Conservation (phyloP, 2,888 invertebrate genomes). For the Ecdyonurus torrentis region DNA sequence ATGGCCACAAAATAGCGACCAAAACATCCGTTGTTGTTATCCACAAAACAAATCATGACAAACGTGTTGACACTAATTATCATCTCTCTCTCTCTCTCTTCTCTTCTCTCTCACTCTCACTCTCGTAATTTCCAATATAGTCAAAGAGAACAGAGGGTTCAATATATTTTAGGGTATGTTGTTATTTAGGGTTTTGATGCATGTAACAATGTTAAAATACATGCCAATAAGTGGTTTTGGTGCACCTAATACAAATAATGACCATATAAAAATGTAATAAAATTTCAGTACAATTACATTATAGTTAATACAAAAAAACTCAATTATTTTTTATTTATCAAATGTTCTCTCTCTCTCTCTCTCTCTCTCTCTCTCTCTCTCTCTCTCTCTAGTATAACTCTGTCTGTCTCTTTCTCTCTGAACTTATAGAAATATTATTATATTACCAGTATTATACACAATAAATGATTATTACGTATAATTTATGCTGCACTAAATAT, state of each 20-base stretch:
- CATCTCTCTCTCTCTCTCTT: no score
- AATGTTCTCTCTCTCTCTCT: not conserved
- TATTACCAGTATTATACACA: no score
- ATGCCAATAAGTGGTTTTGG: not conserved
- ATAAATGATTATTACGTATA: no score
- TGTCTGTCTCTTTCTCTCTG: no score
- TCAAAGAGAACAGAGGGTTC: not conserved
- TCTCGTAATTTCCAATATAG: not conserved
- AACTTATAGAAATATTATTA: no score
- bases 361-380: not conserved
- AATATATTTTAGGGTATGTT: not conserved
- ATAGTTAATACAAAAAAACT: not conserved
- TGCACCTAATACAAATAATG: not conserved
- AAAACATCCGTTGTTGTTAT: not conserved
- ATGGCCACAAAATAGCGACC: not conserved
- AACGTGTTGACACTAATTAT: not conserved
- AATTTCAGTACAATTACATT: not conserved
- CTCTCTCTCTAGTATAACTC: no score
- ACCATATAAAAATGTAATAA: not conserved
- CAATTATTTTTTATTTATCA: not conserved
- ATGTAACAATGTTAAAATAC: not conserved
- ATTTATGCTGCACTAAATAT: no score
- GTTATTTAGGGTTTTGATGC: not conserved
- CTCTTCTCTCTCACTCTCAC: no score
- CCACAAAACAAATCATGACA: not conserved